Base-by-base conservation (phyloP, 2,797 vertebrate species). In the Muraenolepis orangiensis region DNA sequence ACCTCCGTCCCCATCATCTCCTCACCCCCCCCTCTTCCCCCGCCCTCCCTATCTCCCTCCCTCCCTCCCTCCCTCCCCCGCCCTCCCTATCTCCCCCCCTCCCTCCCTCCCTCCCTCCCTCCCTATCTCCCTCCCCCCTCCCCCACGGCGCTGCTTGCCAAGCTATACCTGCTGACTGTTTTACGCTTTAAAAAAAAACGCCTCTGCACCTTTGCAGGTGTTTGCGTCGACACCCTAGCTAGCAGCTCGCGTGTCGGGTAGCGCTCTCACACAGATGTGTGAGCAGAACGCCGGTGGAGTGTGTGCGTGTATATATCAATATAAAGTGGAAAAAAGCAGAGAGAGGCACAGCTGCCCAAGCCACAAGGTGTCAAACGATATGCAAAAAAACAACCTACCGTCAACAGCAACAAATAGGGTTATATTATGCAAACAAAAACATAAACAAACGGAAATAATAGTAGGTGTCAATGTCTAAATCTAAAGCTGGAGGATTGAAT, bases 201-300 rank as follows among this genome's bases (percentile, higher is more conserved):
- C 81, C 80, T 76, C 3, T 75, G 82, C 86, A 88, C 85, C 57
- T 85, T 66, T 74, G 76, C 80, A 87, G 81, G 78, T 87, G 51
- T 64, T 68, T 78, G 71, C 81, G 2, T 14, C 26, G 0, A 78
- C 84, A 80, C 82, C 70, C 20, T 72, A n/a, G 5, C 1, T 18
- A 32, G n/a, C 67, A 32, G 73, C 76, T 85, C 77, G 34, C 89
- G 84, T 80, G 29, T 88, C 79, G 66, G 67, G 79, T 82, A 80
- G 70, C 76, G 20, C 69, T 70, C 73, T 74, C 76, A 80, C 88
- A 87, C 87, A 90, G 89, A 88, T 89, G 89, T 84, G 86, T 29
- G 20, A 61, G 26, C 11, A 18, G 36, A 20, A 30, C 5, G 30
- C 4, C 6, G 32, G 32, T 36, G 70, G 32, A 68, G 11, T 5